phyloP scores from a whole-genome alignment of 53 echinoderm and acorn worm species.

The Crossaster papposus region DNA sequence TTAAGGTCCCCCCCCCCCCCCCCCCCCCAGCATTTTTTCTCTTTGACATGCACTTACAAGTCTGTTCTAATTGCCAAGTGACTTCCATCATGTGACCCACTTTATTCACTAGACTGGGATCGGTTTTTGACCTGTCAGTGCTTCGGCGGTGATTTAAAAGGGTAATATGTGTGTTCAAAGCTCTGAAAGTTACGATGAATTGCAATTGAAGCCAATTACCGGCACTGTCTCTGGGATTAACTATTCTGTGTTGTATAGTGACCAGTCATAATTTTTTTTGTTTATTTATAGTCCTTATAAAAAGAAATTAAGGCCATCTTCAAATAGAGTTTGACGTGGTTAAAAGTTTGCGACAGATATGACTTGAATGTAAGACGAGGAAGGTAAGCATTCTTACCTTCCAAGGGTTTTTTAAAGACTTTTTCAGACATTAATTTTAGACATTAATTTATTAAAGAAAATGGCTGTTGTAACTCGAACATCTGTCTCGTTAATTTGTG shows the following conservation, averaged over 20 bases:
- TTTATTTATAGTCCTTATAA: neutral
- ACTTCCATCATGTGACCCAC: slow-evolving; percentile 11
- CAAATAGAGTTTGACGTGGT: neutral
- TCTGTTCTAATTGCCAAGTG: slow-evolving; percentile 14
- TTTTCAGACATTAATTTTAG: too few species aligned
- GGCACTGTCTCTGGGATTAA: neutral
- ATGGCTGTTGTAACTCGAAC: neutral
- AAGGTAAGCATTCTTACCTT: neutral
- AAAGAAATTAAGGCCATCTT: neutral
- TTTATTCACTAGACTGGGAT: neutral
- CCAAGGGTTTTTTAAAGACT: too few species aligned
- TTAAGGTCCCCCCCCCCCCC: neutral
- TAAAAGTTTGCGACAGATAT: neutral
- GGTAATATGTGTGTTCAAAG: neutral
- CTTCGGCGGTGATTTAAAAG: neutral
- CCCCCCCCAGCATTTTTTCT: neutral
- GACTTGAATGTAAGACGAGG: neutral
- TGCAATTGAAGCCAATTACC: neutral
- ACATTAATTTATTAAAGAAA: neutral
- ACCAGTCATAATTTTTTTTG: neutral
- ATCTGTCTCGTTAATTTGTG: neutral
- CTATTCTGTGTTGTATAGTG: neutral
- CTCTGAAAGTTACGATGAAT: neutral
- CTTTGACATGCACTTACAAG: neutral
- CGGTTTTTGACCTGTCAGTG: slow-evolving; percentile 17